Conservation (phyloP, 2,888 invertebrate genomes). For the Nomada fucata region DNA sequence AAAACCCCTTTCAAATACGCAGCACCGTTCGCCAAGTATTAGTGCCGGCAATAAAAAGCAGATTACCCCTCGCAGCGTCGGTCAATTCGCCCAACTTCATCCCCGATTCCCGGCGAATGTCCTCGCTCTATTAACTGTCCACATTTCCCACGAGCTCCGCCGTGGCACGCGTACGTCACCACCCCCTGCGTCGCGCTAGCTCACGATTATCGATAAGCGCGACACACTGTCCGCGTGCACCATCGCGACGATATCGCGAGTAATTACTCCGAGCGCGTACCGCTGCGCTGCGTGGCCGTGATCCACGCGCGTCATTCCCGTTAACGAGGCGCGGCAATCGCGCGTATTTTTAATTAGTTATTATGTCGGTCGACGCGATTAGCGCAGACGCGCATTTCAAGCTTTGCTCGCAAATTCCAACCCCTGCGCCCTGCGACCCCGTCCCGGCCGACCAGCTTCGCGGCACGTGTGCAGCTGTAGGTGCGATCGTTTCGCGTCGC, state of each 20-base stretch:
- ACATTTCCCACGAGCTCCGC: slow-evolving; percentile 8
- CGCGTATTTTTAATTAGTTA: slow-evolving; percentile 75
- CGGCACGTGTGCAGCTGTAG: slow-evolving; percentile 38
- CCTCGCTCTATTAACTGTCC: slow-evolving; percentile 15
- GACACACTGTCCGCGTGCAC: slow-evolving; percentile 18
- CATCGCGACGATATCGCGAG: slow-evolving; percentile 33
- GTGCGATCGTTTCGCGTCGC: slow-evolving; percentile 33
- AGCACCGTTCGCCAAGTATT: too few species aligned
- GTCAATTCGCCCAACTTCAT: background rate
- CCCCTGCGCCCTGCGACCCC: background rate
- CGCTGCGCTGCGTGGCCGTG: background rate
- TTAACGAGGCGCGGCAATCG: slow-evolving; percentile 63
- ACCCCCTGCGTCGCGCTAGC: background rate
- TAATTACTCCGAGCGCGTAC: slow-evolving; percentile 30
- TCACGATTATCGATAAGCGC: slow-evolving; percentile 6
- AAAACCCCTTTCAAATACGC: too few species aligned
- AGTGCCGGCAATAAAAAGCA: background rate
- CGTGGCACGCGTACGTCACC: background rate
- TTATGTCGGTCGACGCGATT: slow-evolving; percentile 51
- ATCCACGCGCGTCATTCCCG: slow-evolving; percentile 23
- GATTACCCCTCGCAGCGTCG: background rate
- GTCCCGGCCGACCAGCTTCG: background rate
- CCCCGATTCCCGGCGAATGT: background rate
- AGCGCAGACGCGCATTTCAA: slow-evolving; percentile 60
- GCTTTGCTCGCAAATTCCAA: slow-evolving; percentile 71